Evolutionary conservation across 2,888 invertebrate species (phyloP).

Genomic region (Ormyrus pomaceus): DNA sequence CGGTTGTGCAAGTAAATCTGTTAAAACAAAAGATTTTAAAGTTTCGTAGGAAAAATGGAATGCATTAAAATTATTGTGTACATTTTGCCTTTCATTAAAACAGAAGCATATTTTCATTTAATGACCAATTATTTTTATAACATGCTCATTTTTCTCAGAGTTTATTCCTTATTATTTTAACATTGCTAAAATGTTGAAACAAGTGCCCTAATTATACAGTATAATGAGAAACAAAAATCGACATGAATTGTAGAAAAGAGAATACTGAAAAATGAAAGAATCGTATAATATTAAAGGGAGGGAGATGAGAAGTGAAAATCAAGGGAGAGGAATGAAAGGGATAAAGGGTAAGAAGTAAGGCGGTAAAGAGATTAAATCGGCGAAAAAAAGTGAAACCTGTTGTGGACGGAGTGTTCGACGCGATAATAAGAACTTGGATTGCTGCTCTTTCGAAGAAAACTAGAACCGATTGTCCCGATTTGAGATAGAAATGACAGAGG

Average conservation of each 20-base stretch:
- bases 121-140: no score
- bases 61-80: no score
- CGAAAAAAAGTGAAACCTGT: conserved; percentile 49
- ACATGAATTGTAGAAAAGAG: conserved; percentile 39
- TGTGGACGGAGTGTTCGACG: conserved; percentile 28
- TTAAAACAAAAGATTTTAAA: no score
- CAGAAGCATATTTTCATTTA: no score
- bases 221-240: conserved; percentile 1
- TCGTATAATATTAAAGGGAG: conserved; percentile 4
- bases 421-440: conserved; percentile 44
- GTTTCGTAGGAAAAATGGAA: no score
- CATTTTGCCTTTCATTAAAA: no score
- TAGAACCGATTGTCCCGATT: conserved; percentile 44
- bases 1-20: no score
- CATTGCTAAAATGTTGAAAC: no score
- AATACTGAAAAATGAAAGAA: conserved; percentile 22
- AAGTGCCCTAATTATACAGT: no score
- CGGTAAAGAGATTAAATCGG: conserved; percentile 25
- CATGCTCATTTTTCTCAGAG: no score
- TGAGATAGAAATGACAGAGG: conserved; percentile 46
- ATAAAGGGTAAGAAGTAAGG: background rate
- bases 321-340: conserved; percentile 7
- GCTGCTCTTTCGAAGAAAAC: conserved; percentile 45
- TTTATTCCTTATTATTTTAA: no score
- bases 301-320: background rate